Evolutionary conservation across 2,888 invertebrate genomes (phyloP), one percentile per base, ranked within the genome.

Genomic region (Strigamia crassipes): DNA sequence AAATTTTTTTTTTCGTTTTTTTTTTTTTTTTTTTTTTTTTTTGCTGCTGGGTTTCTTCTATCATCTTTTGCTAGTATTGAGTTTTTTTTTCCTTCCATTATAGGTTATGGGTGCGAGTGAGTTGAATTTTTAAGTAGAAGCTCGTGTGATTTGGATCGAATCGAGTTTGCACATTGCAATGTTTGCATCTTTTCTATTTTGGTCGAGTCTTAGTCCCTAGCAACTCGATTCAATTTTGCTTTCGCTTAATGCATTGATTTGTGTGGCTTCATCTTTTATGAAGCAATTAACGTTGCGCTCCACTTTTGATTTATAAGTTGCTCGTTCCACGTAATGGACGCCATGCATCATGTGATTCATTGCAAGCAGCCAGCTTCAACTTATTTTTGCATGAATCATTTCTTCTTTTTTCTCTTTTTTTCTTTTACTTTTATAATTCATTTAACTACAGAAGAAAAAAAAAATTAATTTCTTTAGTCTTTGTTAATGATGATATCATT

Each of bases 201-300:
- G 56, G 18, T 56, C 56, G 56, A 56, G 18, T 56, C 56, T 18
- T 18, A 21, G 18, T 56, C 56, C 56, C 56, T 56, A 56, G 56
- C 56, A 56, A 56, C 56, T 56, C 56, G 56, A 56, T 56, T 56
- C 56, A 56, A 56, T 56, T 56, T 56, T 56, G n/a, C 56, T 18
- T 3, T 56, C n/a, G 56, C 56, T 56, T 56, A 56, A 56, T 56
- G 56, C 56, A 56, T 56, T 56, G 56, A 56, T 56, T 56, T 56
- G 56, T 56, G 56, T 56, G 56, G 56, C 56, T 56, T 56, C 56
- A 56, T 56, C 56, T 56, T 56, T 56, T 56, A 56, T 56, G 56
- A 56, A 56, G 56, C 56, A 56, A 56, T 56, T 56, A 56, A 56
- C 56, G 56, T 56, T 56, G 56, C 56, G 56, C 56, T 56, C 56